Evolutionary conservation across 2,797 vertebrate species (phyloP), one percentile per base, ranked within the genome.

Genomic region (Siniperca undulata): DNA sequence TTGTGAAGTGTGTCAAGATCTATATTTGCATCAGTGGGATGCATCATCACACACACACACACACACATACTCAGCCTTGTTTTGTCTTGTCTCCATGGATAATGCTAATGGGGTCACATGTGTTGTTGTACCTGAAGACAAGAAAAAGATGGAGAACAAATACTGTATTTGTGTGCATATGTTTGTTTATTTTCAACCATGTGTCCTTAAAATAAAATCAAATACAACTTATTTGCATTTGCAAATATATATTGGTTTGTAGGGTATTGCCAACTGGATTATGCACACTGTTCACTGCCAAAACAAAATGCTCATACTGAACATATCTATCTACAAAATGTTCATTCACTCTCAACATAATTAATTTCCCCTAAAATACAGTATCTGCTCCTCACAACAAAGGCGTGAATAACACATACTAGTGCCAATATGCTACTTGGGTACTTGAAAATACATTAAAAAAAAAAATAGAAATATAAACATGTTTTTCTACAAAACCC

Each of bases 71-170:
- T 24, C 67, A 73, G 67, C 55, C 79, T 73, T 81, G 74, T 83
- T 84, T 83, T 80, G 78, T 74, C 70, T 77, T n/a, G 83, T 91
- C 80, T 88, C 87, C 73, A 70, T 85, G 88, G 90, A 77, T 75
- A 74, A 88, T 73, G 80, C 77, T 92, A 86, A 88, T 85, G 85
- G 70, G 81, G 85, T 83, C 88, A 74, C 72, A 24, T 50, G 68
- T 87, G 70, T 67, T 64, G 34, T 77, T 71, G 68, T 53, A 75
- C 50, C 65, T 55, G 19, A 60, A 60, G 42, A 83, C 53, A 38
- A 73, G 50, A 12, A 36, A 55, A 46, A 70, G 36, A 65, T 34
- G n/a, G 14, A 56, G 53, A 70, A 86, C 53, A 74, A 73, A 73
- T 19, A 65, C n/a, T 7, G 70, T 11, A 6, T 34, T 27, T 66